phyloP scores from a whole-genome alignment of 2,797 vertebrate species.

The Argya squamiceps region DNA sequence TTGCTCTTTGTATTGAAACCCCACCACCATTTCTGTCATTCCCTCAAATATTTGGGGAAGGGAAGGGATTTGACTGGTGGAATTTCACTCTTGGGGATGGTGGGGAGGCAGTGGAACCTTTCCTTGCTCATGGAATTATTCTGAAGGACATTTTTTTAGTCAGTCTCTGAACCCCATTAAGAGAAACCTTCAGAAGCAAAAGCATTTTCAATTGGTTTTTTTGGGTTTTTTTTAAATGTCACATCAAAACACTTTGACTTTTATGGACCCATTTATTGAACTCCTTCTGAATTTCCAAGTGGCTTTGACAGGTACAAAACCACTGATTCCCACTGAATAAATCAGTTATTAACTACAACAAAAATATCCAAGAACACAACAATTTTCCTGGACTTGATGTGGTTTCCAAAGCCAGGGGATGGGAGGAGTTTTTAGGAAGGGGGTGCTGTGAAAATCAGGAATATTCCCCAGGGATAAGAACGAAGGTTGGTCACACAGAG shows the following conservation, averaged over 20 bases:
- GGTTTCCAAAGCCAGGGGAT: neutral
- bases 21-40: neutral
- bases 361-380: neutral
- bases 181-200: neutral
- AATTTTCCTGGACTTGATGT: neutral
- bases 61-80: neutral
- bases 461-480: neutral
- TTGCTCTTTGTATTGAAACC: neutral
- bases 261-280: neutral
- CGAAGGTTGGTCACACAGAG: fast-evolving
- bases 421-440: neutral
- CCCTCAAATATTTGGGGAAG: neutral
- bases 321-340: neutral
- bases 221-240: neutral
- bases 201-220: neutral
- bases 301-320: neutral
- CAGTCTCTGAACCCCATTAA: neutral
- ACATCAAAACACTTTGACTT: neutral
- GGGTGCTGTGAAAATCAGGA: fast-evolving
- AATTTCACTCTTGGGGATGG: neutral
- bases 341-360: neutral
- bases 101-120: neutral
- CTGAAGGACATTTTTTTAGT: neutral
- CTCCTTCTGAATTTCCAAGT: neutral
- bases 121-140: neutral